A percentile compares a stretch with the other conserved stretches of the same genome.
These are phyloP conservation scores for Echiichthys vipera DNA, from an alignment of 2,797 vertebrate genomes.

Conservation along the genomic window DNA sequence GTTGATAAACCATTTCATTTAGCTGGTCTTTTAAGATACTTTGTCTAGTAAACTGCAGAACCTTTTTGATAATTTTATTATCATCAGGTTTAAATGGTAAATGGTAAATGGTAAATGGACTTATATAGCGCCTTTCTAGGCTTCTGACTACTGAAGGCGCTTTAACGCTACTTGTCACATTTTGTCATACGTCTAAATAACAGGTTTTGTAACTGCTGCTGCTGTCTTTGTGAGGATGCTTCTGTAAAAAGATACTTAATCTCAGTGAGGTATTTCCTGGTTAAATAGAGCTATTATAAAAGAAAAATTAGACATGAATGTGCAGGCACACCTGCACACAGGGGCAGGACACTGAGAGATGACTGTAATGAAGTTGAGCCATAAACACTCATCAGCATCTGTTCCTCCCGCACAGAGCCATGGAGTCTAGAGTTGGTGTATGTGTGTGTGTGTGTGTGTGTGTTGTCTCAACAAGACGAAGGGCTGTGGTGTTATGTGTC, in stretches of 20 bases:
- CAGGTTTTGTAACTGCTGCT: neutral
- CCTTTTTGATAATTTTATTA: neutral
- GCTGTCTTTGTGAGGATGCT: neutral
- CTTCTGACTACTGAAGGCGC: no score
- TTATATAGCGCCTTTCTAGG: no score
- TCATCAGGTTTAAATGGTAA: neutral
- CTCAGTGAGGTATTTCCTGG: neutral
- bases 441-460: constrained; percentile 11
- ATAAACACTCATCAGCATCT: constrained; percentile 56
- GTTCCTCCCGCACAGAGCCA: constrained; percentile 17
- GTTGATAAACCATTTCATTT: neutral
- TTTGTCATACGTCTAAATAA: neutral
- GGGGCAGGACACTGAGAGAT: constrained; percentile 4
- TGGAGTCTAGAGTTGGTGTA: constrained; percentile 3
- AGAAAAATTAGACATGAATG: neutral
- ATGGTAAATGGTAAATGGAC: no score
- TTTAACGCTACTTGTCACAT: no score
- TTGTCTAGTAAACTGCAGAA: neutral
- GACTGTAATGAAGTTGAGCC: constrained; percentile 27
- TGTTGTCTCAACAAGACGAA: constrained; percentile 52
- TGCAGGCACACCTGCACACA: neutral
- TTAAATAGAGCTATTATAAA: constrained; percentile 7
- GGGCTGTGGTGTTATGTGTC: constrained; percentile 41
- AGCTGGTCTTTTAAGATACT: neutral
- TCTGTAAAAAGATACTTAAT: neutral